Evolutionary conservation across 2,888 invertebrate species (phyloP).

Genomic region (Polymixis lichenea): DNA sequence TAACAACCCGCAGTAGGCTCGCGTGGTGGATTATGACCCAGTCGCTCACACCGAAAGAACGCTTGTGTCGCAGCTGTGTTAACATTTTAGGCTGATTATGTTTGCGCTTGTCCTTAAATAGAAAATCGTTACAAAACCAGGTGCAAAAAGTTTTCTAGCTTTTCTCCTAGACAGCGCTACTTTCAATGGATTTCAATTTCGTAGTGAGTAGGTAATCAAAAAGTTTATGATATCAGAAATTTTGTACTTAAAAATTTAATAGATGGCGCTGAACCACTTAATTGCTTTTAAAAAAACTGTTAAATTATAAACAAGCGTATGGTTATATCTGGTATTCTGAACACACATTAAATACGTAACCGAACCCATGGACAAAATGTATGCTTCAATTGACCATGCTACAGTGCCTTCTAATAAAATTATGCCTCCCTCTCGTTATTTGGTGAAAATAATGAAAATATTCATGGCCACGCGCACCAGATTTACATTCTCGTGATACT

Average conservation of each 20-base stretch:
- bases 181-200: background rate
- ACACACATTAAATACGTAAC: background rate
- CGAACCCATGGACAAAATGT: constrained; percentile 14
- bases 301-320: background rate
- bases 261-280: background rate
- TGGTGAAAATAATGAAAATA: constrained; percentile 74
- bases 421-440: constrained; percentile 52
- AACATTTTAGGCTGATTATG: background rate
- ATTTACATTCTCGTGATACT: constrained; percentile 70
- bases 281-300: background rate
- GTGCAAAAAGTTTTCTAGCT: background rate
- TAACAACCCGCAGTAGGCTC: background rate
- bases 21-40: background rate
- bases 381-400: background rate
- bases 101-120: background rate
- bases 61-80: background rate
- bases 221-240: background rate
- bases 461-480: constrained; percentile 75
- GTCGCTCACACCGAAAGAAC: background rate
- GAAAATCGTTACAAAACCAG: background rate
- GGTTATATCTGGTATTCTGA: background rate
- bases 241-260: background rate
- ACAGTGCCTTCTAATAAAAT: constrained; percentile 51
- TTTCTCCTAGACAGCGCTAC: background rate
- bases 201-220: background rate